phyloP scores from a whole-genome alignment of 2,797 vertebrate species.

The Coccyzus lansbergi region DNA sequence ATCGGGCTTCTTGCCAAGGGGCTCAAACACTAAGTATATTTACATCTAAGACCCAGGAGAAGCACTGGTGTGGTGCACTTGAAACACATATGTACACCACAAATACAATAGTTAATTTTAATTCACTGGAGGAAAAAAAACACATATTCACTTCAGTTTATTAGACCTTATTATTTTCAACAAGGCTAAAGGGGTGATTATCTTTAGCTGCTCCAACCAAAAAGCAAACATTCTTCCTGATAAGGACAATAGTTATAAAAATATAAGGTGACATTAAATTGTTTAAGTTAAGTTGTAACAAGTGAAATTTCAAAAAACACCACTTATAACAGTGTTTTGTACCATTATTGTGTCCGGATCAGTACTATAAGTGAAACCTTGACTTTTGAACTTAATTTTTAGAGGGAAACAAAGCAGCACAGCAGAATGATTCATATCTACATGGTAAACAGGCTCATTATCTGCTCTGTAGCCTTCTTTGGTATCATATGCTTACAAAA shows the following conservation, averaged over 20 bases:
- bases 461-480: background rate
- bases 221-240: slow-evolving; percentile 6
- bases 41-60: slow-evolving; percentile 14
- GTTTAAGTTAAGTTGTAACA: background rate
- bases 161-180: slow-evolving; percentile 28
- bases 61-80: background rate
- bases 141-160: background rate
- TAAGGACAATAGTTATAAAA: slow-evolving; percentile 16
- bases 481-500: background rate
- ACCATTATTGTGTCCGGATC: background rate
- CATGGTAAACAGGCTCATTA: background rate
- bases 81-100: fast-evolving
- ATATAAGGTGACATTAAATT: fast-evolving
- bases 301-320: background rate
- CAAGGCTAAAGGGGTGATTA: slow-evolving; percentile 2
- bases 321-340: background rate
- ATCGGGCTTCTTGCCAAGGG: slow-evolving; percentile 31
- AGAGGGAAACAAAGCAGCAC: slow-evolving; percentile 4
- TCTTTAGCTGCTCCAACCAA: slow-evolving; percentile 9
- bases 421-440: background rate
- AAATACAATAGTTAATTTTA: background rate
- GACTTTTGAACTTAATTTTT: background rate
- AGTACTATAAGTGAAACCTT: background rate
- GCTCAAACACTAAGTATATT: slow-evolving; percentile 23
- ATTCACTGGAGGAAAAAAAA: background rate